Base-by-base conservation (phyloP, 1,140 invertebrate genomes). In the Cydia splendana region DNA sequence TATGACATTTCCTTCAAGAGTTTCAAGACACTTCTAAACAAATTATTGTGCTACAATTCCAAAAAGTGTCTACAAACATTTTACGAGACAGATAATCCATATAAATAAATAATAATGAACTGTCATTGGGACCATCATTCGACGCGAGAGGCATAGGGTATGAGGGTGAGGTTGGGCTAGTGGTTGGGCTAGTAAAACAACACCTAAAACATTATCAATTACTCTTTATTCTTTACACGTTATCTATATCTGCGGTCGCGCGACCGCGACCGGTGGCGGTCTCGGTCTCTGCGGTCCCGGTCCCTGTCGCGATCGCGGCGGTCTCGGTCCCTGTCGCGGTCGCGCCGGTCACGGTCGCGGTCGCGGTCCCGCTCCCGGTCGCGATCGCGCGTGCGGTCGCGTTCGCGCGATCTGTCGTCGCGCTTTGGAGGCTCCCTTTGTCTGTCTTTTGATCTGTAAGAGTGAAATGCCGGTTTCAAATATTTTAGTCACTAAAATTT, bases 171-270 rank as follows among this genome's bases (percentile, higher is more conserved):
- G 7, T 48, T 48, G 45, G 13, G 51, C 34, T 75, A 67, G 38
- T 75, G 7, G 7, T 48, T 48, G 45, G 13, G 51, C 34, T 75
- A 67, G 38, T 75, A 69, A 20, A 76, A 75, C 75, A n/a, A 77
- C 83, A 75, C 82, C 79, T 79, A 42, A 65, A 71, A 71, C 76
- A 75, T 65, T 13, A 51, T 73, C 18, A 57, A 76, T 71, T 73
- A 74, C 53, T 10, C 69, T 69, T 65, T 57, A 48, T 20, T 74
- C 48, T 38, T 48, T 62, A 24, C 57, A 38, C 78, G 87, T 88
- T 91, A 92, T 92, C 90, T 91, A 79, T 88, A 82, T 78, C 87
- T 88, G 77, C 92, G 85, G 48, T 93, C 91, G 77, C 87, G 86
- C 2, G 90, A 91, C 9, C 92, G 82, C 34, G 87, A 89, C 65